Evolutionary conservation across 1,140 invertebrate species (phyloP), one percentile per base, ranked within the genome.

Genomic region (Orius laevigatus): DNA sequence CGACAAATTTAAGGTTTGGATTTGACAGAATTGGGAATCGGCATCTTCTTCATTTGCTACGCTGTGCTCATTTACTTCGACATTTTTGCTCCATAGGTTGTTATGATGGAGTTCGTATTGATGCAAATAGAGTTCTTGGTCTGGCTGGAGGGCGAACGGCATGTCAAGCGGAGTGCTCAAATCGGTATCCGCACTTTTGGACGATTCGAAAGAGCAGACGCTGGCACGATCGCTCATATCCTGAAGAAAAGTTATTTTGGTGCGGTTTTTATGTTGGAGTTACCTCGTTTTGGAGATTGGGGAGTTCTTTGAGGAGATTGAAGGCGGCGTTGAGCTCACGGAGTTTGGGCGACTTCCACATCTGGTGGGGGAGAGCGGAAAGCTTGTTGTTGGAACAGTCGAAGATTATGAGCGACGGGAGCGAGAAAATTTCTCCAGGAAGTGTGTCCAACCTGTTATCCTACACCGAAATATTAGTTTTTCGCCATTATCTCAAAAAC

Each of bases 371-470:
- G 32, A 97, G 61, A 45, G 72, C 67, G 38, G 83, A 80, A n/a
- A 98, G 65, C 62, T 90, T 89, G 63, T 98, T 98, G 60, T 94
- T 89, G 0, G 90, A 90, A 0, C 93, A 75, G 63, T 97, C 91
- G 53, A 98, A 68, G 3, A 81, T 80, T 15, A 76, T 71, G 1
- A 98, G 66, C 0, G 74, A 66, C 0, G 88, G 86, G 35, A 97
- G 69, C 16, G 74, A 71, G 64, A 96, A 90, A 2, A 93, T 63
- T 50, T 81, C 81, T 14, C 77, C 70, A 0, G 89, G 88, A 9
- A 95, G 60, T 35, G 70, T 68, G 52, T 86, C 82, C 12, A 96
- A 62, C 20, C 83, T 72, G 66, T 96, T 96, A 59, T 92, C 83
- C 66, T 94, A 78, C 58, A 52, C 14, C 6, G 18, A 51, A 49